Evolutionary conservation across 2,888 invertebrate genomes (phyloP).

Genomic region (Lithophane semibrunnea): DNA sequence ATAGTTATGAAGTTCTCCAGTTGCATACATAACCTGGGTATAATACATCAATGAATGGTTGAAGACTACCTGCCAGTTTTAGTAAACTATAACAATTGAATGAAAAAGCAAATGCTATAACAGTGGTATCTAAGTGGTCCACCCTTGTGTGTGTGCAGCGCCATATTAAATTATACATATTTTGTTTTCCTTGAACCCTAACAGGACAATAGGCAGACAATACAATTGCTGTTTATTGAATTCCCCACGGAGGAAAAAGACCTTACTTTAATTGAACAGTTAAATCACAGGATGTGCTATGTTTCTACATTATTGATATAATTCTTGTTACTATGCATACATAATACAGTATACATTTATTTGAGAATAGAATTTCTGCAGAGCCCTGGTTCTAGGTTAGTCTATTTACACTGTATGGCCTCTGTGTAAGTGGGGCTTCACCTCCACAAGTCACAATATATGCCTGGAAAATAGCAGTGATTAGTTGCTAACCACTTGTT

Average conservation of each 20-base stretch:
- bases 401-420: slow-evolving; percentile 15
- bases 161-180: slow-evolving; percentile 1
- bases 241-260: slow-evolving; percentile 4
- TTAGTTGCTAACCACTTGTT: background rate
- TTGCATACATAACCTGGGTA: background rate
- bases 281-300: background rate
- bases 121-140: background rate
- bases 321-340: background rate
- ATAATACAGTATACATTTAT: background rate
- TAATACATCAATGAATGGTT: background rate
- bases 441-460: background rate
- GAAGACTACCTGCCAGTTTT: background rate
- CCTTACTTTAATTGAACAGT: slow-evolving; percentile 11
- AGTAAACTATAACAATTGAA: background rate
- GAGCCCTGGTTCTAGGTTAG: background rate
- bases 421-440: slow-evolving; percentile 31
- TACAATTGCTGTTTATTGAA: slow-evolving; percentile 6
- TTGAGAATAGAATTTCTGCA: background rate
- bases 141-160: background rate
- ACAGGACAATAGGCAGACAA: slow-evolving; percentile 21
- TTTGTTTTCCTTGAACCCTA: slow-evolving; percentile 11
- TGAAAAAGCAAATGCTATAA: background rate
- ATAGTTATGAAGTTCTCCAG: background rate
- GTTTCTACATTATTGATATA: background rate
- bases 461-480: background rate